A percentile compares a stretch with the other conserved stretches of the same genome.
These are phyloP conservation scores for Drosophila lutescens DNA, from an alignment of 2,888 invertebrate genomes.

Conservation along the genomic window DNA sequence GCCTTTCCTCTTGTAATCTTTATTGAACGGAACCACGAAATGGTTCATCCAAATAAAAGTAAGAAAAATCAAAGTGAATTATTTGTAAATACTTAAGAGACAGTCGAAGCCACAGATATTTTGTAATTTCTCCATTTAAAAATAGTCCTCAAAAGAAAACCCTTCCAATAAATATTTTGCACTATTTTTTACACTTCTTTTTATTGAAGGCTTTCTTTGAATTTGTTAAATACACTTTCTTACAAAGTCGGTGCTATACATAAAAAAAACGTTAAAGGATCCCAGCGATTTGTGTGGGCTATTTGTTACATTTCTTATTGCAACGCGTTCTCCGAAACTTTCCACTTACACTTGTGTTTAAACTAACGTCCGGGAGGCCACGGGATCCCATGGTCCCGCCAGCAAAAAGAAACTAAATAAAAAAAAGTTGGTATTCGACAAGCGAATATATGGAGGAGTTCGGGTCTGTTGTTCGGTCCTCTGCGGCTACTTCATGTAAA, in stretches of 20 bases:
- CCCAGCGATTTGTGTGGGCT: not conserved
- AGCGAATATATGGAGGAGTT: not conserved
- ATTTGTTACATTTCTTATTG: slow-evolving; percentile 30
- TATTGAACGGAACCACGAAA: not conserved
- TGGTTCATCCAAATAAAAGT: slow-evolving; percentile 6
- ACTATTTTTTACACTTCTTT: not conserved
- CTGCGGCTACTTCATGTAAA: slow-evolving; percentile 9
- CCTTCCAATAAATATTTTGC: not conserved
- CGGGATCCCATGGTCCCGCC: not conserved
- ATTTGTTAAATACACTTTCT: not conserved
- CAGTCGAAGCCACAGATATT: too few relatives aligned
- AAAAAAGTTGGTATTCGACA: not conserved
- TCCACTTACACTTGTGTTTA: not conserved
- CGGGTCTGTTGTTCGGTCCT: not conserved
- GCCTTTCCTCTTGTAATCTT: not conserved
- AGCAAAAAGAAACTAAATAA: slow-evolving; percentile 6
- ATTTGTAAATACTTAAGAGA: too few relatives aligned
- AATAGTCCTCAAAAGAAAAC: too few relatives aligned
- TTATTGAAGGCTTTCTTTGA: not conserved
- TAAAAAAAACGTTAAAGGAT: not conserved
- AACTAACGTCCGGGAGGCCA: too few relatives aligned
- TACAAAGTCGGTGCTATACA: slow-evolving; percentile 5
- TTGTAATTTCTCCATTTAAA: too few relatives aligned
- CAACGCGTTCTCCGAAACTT: slow-evolving; percentile 12
- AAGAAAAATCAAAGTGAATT: not conserved